A percentile compares a stretch with the other conserved stretches of the same genome.
Evolutionary conservation across 1,140 invertebrate species (phyloP).

Genomic region (Danaus plexippus): DNA sequence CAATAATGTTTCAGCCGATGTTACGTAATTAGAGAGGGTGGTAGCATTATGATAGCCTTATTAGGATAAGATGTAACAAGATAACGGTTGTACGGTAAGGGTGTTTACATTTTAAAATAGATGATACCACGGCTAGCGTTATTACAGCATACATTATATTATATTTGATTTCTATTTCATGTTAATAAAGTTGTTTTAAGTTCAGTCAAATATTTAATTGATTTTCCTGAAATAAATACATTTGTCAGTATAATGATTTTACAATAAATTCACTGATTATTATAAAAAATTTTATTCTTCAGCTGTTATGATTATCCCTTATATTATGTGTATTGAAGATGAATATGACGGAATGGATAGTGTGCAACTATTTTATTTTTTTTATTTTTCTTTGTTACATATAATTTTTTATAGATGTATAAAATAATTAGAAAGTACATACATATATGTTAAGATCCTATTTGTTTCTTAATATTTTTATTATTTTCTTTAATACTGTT

Average conservation of each 20-base stretch:
- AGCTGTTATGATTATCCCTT: no score
- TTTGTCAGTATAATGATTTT: slow-evolving; percentile 4
- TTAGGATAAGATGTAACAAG: slow-evolving; percentile 45
- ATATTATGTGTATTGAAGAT: no score
- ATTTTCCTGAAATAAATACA: slow-evolving; percentile 3
- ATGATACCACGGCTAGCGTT: slow-evolving; percentile 58
- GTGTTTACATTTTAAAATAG: slow-evolving; percentile 56
- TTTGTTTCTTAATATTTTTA: no score
- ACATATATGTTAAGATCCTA: no score
- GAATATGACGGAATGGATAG: no score
- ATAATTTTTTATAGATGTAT: no score
- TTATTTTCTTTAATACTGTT: no score
- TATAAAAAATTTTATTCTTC: no score
- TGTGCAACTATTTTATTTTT: no score
- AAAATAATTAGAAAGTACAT: no score
- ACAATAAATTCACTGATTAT: slow-evolving; percentile 1
- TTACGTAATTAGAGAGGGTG: slow-evolving; percentile 35
- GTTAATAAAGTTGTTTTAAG: slow-evolving; percentile 53
- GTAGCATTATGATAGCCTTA: slow-evolving; percentile 63
- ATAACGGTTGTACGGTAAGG: slow-evolving; percentile 42
- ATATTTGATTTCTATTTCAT: slow-evolving; percentile 50
- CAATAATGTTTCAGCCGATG: slow-evolving; percentile 31
- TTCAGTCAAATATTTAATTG: slow-evolving; percentile 23
- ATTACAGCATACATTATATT: slow-evolving; percentile 59
- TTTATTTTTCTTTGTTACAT: no score